Conservation (phyloP, 2,888 invertebrate species). For the Drosophila nr. perissopoda region DNA sequence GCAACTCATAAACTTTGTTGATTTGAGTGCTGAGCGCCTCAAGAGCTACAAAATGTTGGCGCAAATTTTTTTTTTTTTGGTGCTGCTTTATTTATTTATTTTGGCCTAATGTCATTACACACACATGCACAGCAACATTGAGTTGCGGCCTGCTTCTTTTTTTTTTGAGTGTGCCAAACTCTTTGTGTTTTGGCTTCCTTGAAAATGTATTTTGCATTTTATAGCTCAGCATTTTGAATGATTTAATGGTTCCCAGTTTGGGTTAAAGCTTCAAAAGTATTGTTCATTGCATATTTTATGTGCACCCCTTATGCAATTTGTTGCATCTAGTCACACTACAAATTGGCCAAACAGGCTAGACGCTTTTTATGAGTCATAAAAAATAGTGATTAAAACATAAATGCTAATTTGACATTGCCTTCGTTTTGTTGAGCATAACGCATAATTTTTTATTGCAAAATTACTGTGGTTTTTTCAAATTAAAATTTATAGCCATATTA, state of each 20-base stretch:
- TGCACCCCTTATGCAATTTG: conserved; percentile 63
- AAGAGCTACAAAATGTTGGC: conserved; percentile 33
- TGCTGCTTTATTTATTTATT: conserved; percentile 62
- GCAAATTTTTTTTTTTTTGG: conserved; percentile 8
- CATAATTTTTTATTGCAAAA: not conserved
- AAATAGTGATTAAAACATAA: not conserved
- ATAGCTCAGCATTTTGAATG: conserved; percentile 48
- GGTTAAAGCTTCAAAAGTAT: conserved; percentile 46
- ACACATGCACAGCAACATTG: conserved; percentile 54
- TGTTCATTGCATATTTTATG: conserved; percentile 57
- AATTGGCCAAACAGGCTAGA: conserved; percentile 23
- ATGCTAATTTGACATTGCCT: conserved; percentile 15
- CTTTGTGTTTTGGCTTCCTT: conserved; percentile 33
- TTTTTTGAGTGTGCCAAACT: not conserved
- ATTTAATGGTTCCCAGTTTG: conserved; percentile 57
- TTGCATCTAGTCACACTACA: conserved; percentile 7
- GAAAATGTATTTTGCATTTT: conserved; percentile 65
- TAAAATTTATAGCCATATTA: not conserved
- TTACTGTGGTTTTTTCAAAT: not conserved
- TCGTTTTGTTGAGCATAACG: not conserved
- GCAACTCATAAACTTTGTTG: conserved; percentile 68
- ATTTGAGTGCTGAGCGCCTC: conserved; percentile 47
- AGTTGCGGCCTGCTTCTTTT: conserved; percentile 13
- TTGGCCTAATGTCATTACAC: conserved; percentile 62
- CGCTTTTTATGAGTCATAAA: conserved; percentile 30